Conservation (phyloP, 2,888 invertebrate genomes). For the Dugesia japonica region DNA sequence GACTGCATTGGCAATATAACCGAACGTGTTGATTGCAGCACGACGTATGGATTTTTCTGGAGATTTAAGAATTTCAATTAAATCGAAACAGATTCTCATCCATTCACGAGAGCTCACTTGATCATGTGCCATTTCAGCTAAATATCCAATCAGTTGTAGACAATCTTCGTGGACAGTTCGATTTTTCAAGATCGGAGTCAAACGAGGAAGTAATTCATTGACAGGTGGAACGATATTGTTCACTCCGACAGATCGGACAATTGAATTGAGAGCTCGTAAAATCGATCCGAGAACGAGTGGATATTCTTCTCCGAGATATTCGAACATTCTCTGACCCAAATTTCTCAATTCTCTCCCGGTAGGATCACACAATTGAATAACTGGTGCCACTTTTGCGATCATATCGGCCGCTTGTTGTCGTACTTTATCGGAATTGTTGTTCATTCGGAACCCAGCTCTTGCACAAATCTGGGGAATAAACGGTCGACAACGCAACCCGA, state of each 20-base stretch:
- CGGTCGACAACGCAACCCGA: conserved; percentile 85
- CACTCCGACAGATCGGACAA: conserved; percentile 99
- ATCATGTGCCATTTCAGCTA: conserved; percentile 93
- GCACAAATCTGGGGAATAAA: conserved; percentile 98
- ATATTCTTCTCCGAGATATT: conserved; percentile 96
- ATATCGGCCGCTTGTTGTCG: conserved; percentile 97
- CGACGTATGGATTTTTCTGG: conserved; percentile 95
- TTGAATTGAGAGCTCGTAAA: conserved; percentile 90
- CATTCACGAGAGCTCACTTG: conserved; percentile 96
- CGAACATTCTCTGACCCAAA: conserved; percentile 91
- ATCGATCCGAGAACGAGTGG: conserved; percentile 96
- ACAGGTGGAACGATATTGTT: conserved; percentile 99
- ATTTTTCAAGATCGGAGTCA: conserved; percentile 95
- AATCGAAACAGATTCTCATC: conserved; percentile 98
- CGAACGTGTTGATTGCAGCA: conserved; percentile 97
- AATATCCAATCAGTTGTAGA: conserved; percentile 92
- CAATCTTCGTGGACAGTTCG: conserved; percentile 97
- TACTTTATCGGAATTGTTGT: conserved; percentile 96
- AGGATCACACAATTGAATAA: conserved; percentile 98
- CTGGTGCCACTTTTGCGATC: conserved; percentile 83
- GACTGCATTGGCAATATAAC: conserved; percentile 97
- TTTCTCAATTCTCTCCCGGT: conserved; percentile 99
- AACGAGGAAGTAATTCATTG: conserved; percentile 80
- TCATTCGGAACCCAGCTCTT: conserved; percentile 94
- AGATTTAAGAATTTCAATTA: conserved; percentile 83